Conservation (phyloP, 2,113 vertebrate genomes). For the Limanda limanda region DNA sequence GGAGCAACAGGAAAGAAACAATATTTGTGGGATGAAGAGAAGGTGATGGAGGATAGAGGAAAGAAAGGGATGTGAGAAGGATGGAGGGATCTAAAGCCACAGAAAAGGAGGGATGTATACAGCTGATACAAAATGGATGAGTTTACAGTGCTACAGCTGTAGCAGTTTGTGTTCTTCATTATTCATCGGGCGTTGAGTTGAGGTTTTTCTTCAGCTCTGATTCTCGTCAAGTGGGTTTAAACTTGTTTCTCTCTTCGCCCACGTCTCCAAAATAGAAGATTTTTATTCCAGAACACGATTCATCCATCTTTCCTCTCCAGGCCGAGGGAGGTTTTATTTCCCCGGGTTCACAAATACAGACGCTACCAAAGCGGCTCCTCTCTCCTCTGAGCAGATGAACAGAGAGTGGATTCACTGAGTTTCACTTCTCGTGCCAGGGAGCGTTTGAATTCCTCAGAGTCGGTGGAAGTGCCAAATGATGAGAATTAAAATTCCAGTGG, state of each 20-base stretch:
- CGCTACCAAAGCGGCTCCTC: neutral
- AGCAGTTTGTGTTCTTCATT: slow-evolving; percentile 46
- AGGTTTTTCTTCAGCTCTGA: slow-evolving; percentile 22
- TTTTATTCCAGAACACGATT: neutral
- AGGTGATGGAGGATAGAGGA: neutral
- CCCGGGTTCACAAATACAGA: neutral
- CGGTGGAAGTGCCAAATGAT: slow-evolving; percentile 10
- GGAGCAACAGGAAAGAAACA: too few relatives aligned
- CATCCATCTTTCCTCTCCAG: neutral
- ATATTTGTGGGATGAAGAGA: too few relatives aligned
- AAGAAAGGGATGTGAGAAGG: too few relatives aligned
- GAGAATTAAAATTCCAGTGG: slow-evolving; percentile 22
- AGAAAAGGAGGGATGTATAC: neutral
- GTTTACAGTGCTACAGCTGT: slow-evolving; percentile 41
- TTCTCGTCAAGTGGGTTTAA: slow-evolving; percentile 34
- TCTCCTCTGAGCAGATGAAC: neutral
- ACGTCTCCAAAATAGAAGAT: slow-evolving; percentile 12
- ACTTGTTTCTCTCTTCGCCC: neutral
- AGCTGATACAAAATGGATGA: slow-evolving; percentile 43
- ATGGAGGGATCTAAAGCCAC: neutral
- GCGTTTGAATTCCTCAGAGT: too few relatives aligned
- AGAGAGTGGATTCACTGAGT: neutral
- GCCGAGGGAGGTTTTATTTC: neutral
- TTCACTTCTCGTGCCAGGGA: neutral
- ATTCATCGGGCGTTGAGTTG: slow-evolving; percentile 32